Evolutionary conservation across 92 coral and sea anemone genomes (phyloP), one percentile per base, ranked within the genome.

Genomic region (Porites lobata): DNA sequence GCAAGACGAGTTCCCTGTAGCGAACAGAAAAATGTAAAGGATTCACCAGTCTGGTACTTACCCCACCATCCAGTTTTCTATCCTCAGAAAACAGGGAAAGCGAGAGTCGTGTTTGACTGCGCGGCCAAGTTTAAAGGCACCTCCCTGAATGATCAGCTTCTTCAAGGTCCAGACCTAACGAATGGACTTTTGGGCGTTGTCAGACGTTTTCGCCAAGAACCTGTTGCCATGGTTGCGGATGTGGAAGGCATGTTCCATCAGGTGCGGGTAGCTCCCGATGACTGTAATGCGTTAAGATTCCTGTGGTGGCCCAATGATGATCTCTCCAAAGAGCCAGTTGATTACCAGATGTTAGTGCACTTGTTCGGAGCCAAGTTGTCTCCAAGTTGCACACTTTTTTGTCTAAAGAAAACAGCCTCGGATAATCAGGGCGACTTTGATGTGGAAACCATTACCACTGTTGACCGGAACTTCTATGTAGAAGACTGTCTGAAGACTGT

Each of bases 21-120:
- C 51, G 66, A 69, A 52, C 26, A 9, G 57, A 22, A 1, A 13
- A 20, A 8, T 13, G 78, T 7, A 11, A 3, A 53, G 22, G 24
- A 32, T 2, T n/a, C 57, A 73, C 61, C 78, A 5, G 43, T 66
- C 12, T 21, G 78, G 61, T 93, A 93, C 54, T 52, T 94, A 3
- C 90, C 96, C 17, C 94, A 94, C 76, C 91, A 91, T 69, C 90
- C 94, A 8, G 96, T 93, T 0, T 24, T 77, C 21, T 88, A 93
- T 38, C 88, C 87, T 12, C 75, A 79, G 69, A 93, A 93, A 58
- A 90, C 92, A 51, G 77, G 54, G 64, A 91, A 89, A 67, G 85
- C 74, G 9, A 82, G 96, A 26, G 89, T 93, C 24, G 93, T 93
- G 9, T 93, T 81, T 73, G 91, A 92, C 57, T 89, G 95, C 51